Evolutionary conservation across 2,113 vertebrate genomes (phyloP), one percentile per base, ranked within the genome.

Genomic region (Geococcyx californianus): DNA sequence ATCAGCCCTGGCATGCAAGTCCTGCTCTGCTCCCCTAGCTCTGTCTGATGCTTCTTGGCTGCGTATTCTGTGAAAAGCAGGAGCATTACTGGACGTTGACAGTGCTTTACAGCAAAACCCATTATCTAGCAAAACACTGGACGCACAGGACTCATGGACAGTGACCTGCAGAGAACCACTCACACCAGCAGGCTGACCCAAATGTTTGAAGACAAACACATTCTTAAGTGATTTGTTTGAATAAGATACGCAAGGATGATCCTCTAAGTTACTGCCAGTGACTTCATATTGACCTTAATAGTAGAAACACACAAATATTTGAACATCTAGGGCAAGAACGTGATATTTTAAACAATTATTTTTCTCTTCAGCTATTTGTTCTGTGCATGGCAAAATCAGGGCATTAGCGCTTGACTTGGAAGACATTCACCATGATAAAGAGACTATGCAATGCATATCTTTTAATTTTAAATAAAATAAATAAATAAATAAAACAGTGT

Each of bases 401-500:
- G 42, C 16, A 3, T 47, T 49, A 58, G 44, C n/a, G 11, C 6
- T 68, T 9, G 6, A 63, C 14, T 81, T 54, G 66, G 38, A 93
- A 69, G 38, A 54, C 40, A 49, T 54, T 84, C 51, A 15, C 15
- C 52, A 72, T 47, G 62, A 82, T 28, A 59, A 82, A 87, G 66
- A 56, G 82, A 69, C 49, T 29, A 24, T 34, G 55, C 15, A 54
- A 28, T 54, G 67, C 31, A 59, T 83, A 28, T 58, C 66, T 85
- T 91, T 84, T 69, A 83, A 72, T 84, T 92, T 90, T 45, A 90
- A 91, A 91, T 83, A n/a, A n/a, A n/a, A n/a, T n/a, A n/a, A n/a
- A n/a, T n/a, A n/a, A n/a, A n/a, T 45, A 90, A 91, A 91, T 83
- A 88, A 94, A 94, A 93, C 81, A 94, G 45, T 93, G 52, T 42